Conservation (phyloP, 1,140 invertebrate genomes). For the Achatina immaculata region DNA sequence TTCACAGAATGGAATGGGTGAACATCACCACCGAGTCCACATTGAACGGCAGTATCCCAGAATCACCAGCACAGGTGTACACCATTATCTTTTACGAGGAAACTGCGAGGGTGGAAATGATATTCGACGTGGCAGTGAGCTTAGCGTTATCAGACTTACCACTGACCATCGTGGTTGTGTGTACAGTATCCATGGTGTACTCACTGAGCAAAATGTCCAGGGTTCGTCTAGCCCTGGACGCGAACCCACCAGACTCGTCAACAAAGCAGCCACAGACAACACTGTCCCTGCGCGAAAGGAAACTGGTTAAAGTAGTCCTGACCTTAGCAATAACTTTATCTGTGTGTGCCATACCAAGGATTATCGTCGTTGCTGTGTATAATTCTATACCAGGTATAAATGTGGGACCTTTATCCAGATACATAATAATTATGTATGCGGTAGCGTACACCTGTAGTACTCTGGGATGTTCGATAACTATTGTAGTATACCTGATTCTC, state of each 20-base stretch:
- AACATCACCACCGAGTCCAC: neutral
- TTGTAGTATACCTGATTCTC: neutral
- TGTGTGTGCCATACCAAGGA: neutral
- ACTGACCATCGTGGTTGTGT: neutral
- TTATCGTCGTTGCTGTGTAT: neutral
- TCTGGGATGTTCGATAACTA: neutral
- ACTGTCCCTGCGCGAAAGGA: neutral
- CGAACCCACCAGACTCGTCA: no score
- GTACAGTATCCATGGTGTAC: slow-evolving; percentile 1
- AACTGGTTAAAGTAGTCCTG: neutral
- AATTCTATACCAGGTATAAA: neutral
- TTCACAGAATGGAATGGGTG: neutral
- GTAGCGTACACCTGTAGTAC: neutral
- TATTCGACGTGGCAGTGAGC: neutral
- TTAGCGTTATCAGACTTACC: neutral
- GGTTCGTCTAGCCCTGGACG: neutral
- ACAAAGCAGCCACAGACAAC: neutral
- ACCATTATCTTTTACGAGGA: neutral
- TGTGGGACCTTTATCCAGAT: neutral
- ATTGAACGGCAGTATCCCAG: neutral
- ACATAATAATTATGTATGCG: neutral
- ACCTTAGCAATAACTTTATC: neutral
- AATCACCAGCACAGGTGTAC: no score
- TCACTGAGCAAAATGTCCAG: neutral
- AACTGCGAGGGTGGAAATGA: neutral